Conservation (phyloP, 2,797 vertebrate genomes). For the Sarcoramphus papa region DNA sequence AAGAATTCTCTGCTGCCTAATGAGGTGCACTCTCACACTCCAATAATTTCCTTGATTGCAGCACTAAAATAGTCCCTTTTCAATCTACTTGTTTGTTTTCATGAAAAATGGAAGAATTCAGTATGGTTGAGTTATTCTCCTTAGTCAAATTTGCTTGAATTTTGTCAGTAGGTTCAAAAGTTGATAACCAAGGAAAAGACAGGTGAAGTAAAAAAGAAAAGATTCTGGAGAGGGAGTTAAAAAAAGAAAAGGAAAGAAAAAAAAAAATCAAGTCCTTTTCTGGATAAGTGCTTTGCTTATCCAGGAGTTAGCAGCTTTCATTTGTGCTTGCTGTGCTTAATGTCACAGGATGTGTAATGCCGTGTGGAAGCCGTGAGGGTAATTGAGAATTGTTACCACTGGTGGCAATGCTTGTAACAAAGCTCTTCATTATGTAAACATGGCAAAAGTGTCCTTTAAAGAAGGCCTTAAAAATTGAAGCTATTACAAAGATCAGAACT, state of each 20-base stretch:
- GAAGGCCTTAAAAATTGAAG: background rate
- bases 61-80: background rate
- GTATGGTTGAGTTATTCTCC: background rate
- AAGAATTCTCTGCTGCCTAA: background rate
- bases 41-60: background rate
- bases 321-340: background rate
- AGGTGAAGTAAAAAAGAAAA: background rate
- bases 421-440: background rate
- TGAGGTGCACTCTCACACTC: background rate
- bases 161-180: background rate
- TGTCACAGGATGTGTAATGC: background rate
- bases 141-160: background rate
- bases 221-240: background rate
- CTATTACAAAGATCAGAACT: background rate
- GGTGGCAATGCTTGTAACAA: background rate
- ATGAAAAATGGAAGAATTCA: background rate
- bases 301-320: background rate
- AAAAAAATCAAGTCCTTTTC: rapidly evolving
- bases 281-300: background rate
- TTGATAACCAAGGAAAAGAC: background rate
- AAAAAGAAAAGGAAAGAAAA: background rate
- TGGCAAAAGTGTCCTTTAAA: background rate
- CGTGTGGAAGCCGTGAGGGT: background rate
- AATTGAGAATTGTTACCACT: background rate
- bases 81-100: background rate